Evolutionary conservation across 2,113 vertebrate genomes (phyloP).

Genomic region (Theropithecus gelada): DNA sequence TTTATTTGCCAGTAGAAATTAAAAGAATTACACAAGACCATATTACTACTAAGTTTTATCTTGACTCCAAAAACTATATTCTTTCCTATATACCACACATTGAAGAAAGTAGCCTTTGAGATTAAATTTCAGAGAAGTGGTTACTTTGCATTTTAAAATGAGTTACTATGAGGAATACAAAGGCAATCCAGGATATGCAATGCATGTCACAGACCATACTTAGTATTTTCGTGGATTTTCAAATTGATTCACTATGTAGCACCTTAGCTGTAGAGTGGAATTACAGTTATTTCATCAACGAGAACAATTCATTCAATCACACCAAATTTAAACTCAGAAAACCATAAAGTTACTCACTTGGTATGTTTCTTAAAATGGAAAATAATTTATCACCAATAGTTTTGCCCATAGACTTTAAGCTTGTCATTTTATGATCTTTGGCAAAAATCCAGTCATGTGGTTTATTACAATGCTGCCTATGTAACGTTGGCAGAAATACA

Average conservation of each 20-base stretch:
- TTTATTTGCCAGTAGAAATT: not conserved
- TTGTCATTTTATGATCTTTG: slow-evolving; percentile 66
- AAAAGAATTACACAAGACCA: not conserved
- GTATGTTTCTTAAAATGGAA: slow-evolving; percentile 65
- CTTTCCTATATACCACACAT: not conserved
- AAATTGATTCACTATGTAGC: not conserved
- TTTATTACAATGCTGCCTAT: slow-evolving; percentile 59
- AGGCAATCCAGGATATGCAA: not conserved
- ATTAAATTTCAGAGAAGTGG: not conserved
- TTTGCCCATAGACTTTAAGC: slow-evolving; percentile 49
- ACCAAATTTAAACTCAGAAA: slow-evolving; percentile 31
- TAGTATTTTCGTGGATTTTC: not conserved
- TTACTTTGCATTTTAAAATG: slow-evolving; percentile 30
- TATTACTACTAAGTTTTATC: not conserved
- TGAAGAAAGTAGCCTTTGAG: not conserved
- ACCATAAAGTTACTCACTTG: slow-evolving; percentile 39
- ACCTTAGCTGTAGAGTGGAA: not conserved
- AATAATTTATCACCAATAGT: slow-evolving; percentile 65
- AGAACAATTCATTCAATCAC: not conserved
- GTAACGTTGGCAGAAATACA: slow-evolving; percentile 17
- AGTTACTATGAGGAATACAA: not conserved
- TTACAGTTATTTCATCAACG: not conserved
- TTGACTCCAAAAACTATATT: not conserved
- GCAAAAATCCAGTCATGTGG: slow-evolving; percentile 49
- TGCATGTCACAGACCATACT: not conserved